phyloP scores from a whole-genome alignment of 2,888 invertebrate genomes.

The Frankliniella fusca region DNA sequence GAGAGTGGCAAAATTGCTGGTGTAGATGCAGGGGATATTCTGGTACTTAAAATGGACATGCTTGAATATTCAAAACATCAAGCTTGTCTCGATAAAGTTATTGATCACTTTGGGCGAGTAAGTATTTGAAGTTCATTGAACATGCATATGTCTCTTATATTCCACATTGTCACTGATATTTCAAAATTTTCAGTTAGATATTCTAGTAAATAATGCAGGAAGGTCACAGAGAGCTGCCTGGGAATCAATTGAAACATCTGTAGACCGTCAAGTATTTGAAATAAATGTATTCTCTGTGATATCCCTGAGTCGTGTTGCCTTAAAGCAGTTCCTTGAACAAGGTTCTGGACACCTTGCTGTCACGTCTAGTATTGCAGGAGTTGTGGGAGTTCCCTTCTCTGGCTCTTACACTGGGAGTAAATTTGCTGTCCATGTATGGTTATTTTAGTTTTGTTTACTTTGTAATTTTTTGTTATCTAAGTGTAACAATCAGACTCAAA shows the following conservation, averaged over 20 bases:
- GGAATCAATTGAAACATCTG: conserved; percentile 63
- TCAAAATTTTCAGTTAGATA: conserved; percentile 55
- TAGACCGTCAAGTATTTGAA: conserved; percentile 71
- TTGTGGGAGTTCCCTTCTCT: conserved; percentile 62
- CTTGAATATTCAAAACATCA: conserved; percentile 58
- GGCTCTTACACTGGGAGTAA: conserved; percentile 69
- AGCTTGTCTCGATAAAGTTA: conserved; percentile 56
- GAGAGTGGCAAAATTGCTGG: background rate
- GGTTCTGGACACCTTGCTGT: conserved; percentile 66
- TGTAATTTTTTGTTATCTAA: background rate
- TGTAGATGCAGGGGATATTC: conserved; percentile 54
- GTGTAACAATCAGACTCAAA: background rate
- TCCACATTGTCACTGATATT: conserved; percentile 22
- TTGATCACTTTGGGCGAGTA: conserved; percentile 62
- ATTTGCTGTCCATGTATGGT: conserved; percentile 67
- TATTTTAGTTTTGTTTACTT: background rate
- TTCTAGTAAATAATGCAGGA: conserved; percentile 78
- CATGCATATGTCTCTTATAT: background rate
- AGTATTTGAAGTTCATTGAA: conserved; percentile 32
- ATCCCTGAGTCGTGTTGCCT: conserved; percentile 63
- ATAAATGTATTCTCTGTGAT: conserved; percentile 71
- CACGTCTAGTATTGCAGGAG: conserved; percentile 70
- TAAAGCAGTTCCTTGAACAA: conserved; percentile 58
- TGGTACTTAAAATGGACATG: conserved; percentile 67
- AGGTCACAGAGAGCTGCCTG: conserved; percentile 70